Base-by-base conservation (phyloP, 2,797 vertebrate species). In the Australoheros facetus region DNA sequence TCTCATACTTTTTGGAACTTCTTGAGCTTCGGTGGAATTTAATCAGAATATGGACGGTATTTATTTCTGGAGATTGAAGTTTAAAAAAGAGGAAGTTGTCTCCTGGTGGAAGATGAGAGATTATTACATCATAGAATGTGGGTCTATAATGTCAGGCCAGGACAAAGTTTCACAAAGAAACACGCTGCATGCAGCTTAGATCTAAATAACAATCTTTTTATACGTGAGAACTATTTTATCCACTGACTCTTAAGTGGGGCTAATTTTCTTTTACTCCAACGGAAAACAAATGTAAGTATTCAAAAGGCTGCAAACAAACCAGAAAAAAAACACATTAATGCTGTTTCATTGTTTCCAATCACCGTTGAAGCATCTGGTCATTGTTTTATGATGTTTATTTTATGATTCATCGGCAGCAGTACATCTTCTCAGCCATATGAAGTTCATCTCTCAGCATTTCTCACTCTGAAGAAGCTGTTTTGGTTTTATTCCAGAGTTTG, bases 161-260 rank as follows among this genome's bases (percentile, higher is more conserved):
- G 23, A 19, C 28, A 5, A 19, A 19, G 28, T 69, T n/a, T 69
- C 17, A 51, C 64, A 69, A 51, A 51, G 42, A 69, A 42, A 1
- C 42, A n/a, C 16, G 28, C 16, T 7, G 17, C 28, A 7, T 4
- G 0, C 0, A 2, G 51, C 45, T 0, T 30, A 1, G 1, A 51
- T 0, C 26, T n/a, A 4, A 51, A 8, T 5, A 28, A 66, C 62
- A 48, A 3, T 66, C 62, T 19, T 30, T 30, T 53, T 48, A 66
- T 21, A 48, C 10, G 17, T 28, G 1, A 0, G 19, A 16, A 48
- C 62, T 0, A 12, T n/a, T 66, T 66, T 11, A 12, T 17, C 45
- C 26, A 7, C 0, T 0, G 17, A 51, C 26, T 30, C 0, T 51
- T 8, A 19, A 51, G 6, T 13, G 45, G 45, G 6, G 17, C 4